Conservation (phyloP, 2,113 vertebrate genomes). For the Scopus umbretta region DNA sequence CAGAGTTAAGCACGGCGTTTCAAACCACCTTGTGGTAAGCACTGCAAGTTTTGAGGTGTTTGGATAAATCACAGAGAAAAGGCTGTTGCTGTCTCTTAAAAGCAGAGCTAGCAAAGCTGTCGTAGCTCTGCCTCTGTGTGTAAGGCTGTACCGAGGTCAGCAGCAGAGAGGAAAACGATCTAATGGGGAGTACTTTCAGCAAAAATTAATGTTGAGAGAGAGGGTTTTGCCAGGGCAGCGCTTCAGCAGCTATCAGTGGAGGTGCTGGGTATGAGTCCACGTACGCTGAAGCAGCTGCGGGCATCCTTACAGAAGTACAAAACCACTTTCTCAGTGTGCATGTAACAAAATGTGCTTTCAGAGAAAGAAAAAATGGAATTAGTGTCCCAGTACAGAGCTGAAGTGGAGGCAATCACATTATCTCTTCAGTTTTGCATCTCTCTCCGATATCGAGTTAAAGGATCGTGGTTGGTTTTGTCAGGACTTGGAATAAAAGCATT, state of each 20-base stretch:
- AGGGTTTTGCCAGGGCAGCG: background rate
- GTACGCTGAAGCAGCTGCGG: background rate
- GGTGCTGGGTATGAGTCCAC: background rate
- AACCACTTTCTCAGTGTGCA: background rate
- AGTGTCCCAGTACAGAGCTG: background rate
- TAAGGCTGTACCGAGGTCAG: background rate
- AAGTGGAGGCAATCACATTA: background rate
- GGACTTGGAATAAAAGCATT: background rate
- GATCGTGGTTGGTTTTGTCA: background rate
- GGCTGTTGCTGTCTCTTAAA: background rate
- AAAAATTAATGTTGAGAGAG: background rate
- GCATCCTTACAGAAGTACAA: background rate
- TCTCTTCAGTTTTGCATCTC: background rate
- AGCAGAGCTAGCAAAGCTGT: background rate
- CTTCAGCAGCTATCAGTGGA: background rate
- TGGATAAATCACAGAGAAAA: background rate
- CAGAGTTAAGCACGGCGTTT: background rate
- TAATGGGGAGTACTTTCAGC: background rate
- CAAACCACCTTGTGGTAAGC: background rate
- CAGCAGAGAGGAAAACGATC: background rate
- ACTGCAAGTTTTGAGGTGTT: background rate
- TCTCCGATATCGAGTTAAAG: background rate
- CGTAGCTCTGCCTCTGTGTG: rapidly evolving
- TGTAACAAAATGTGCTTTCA: background rate
- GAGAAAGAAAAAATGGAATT: background rate